These are phyloP conservation scores for Echeneis naucrates DNA, from an alignment of 2,797 vertebrate species.

Conservation along the genomic window DNA sequence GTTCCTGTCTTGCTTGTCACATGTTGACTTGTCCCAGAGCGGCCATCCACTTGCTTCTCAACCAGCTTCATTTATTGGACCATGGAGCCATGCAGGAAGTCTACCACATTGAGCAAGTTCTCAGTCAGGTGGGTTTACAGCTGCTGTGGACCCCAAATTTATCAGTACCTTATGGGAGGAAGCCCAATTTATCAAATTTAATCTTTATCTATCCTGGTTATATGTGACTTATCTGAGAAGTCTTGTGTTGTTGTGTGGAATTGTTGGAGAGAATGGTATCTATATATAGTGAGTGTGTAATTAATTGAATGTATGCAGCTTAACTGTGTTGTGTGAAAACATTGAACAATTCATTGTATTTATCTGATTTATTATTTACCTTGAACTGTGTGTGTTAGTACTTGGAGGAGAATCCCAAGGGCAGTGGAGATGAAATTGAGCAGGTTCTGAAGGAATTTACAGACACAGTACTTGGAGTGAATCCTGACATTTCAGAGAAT, in stretches of 20 bases:
- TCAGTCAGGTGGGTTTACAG: conserved; percentile 84
- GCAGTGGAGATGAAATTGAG: conserved; percentile 70
- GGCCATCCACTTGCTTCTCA: conserved; percentile 88
- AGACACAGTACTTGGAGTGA: conserved; percentile 13
- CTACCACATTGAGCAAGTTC: conserved; percentile 85
- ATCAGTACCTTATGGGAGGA: background rate
- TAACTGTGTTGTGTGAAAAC: background rate
- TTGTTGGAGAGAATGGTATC: background rate
- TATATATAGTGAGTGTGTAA: background rate
- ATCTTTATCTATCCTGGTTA: background rate
- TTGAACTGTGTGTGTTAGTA: conserved; percentile 47
- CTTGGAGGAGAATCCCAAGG: conserved; percentile 66
- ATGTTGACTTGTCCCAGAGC: conserved; percentile 89
- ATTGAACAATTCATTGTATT: background rate
- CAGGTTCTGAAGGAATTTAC: conserved; percentile 59
- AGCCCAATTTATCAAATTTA: background rate
- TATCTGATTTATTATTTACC: background rate
- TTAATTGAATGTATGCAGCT: background rate
- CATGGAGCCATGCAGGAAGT: conserved; percentile 88
- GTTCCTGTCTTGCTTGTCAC: conserved; percentile 92
- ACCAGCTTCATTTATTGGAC: conserved; percentile 90
- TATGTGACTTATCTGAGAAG: background rate
- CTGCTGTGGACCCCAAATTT: background rate
- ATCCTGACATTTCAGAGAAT: background rate
- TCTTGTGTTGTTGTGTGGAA: background rate